Percentiles rank a stretch among this genome's conserved stretches.
These are phyloP conservation scores for Zaprionus gabonicus DNA, from an alignment of 1,140 invertebrate species.

Conservation along the genomic window DNA sequence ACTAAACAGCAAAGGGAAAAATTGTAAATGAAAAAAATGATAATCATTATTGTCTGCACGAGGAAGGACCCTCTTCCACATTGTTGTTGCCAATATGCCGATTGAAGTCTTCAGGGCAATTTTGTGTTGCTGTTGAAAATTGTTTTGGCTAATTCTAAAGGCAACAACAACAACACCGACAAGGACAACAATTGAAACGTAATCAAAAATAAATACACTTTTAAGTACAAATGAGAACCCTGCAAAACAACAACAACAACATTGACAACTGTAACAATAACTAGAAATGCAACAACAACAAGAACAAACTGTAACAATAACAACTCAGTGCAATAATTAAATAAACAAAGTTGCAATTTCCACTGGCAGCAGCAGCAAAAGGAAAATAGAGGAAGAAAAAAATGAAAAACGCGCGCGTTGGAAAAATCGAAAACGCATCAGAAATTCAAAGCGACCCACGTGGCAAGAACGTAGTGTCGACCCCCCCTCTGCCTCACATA, in stretches of 20 bases:
- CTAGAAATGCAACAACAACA: slow-evolving; percentile 18
- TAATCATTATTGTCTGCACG: slow-evolving; percentile 58
- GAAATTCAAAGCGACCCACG: slow-evolving; percentile 63
- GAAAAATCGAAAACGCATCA: slow-evolving; percentile 78
- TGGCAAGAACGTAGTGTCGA: slow-evolving; percentile 41
- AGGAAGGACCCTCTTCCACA: background rate
- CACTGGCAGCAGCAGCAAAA: slow-evolving; percentile 61
- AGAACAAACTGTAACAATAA: background rate
- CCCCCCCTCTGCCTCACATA: background rate
- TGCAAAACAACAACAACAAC: slow-evolving; percentile 16
- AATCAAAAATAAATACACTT: slow-evolving; percentile 76
- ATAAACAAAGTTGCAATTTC: slow-evolving; percentile 75
- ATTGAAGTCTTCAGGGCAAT: background rate
- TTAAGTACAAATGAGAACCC: slow-evolving; percentile 49
- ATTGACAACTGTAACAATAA: slow-evolving; percentile 28
- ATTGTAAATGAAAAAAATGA: slow-evolving; percentile 36
- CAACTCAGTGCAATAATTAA: slow-evolving; percentile 50
- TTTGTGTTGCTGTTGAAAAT: slow-evolving; percentile 18
- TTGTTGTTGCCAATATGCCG: slow-evolving; percentile 14
- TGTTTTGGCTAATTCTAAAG: slow-evolving; percentile 48
- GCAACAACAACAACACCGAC: slow-evolving; percentile 43
- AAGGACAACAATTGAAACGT: slow-evolving; percentile 55
- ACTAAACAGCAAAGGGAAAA: slow-evolving; percentile 52
- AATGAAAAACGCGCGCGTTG: slow-evolving; percentile 28
- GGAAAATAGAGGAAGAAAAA: slow-evolving; percentile 33